Percentiles rank a stretch among this genome's conserved stretches.
These are phyloP conservation scores for Strix aluco DNA, from an alignment of 2,113 vertebrate species.

Conservation along the genomic window DNA sequence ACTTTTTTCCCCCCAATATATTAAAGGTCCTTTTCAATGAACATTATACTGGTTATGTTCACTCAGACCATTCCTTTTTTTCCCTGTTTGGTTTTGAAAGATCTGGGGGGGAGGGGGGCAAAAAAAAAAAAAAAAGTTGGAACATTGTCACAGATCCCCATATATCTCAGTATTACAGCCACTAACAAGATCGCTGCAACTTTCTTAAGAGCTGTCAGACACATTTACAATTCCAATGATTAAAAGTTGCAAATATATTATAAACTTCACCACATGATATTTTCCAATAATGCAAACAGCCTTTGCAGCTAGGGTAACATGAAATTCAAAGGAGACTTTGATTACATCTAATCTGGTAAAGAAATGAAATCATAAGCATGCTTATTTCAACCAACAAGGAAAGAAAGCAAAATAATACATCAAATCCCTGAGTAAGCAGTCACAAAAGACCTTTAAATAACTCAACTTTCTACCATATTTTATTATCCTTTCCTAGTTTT, in stretches of 20 bases:
- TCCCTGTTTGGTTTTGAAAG: background rate
- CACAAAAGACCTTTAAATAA: constrained; percentile 85
- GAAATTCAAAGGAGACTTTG: constrained; percentile 73
- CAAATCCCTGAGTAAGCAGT: constrained; percentile 77
- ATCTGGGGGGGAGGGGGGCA: background rate
- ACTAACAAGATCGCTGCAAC: constrained; percentile 41
- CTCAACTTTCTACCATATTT: constrained; percentile 79
- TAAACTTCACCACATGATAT: constrained; percentile 59
- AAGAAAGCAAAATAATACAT: constrained; percentile 69
- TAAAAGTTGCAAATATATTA: constrained; percentile 70
- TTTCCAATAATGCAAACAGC: constrained; percentile 68
- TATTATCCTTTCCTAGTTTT: constrained; percentile 81
- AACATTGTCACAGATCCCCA: constrained; percentile 21
- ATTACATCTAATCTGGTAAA: constrained; percentile 71
- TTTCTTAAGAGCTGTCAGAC: constrained; percentile 55
- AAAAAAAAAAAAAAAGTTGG: background rate
- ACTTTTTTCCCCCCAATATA: background rate
- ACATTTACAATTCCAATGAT: constrained; percentile 51
- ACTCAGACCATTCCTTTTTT: background rate
- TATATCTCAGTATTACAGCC: background rate
- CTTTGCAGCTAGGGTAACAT: constrained; percentile 54
- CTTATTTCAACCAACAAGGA: constrained; percentile 67
- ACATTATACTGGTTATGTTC: background rate
- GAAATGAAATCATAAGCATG: constrained; percentile 70
- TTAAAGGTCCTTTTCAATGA: background rate